A percentile compares a stretch with the other conserved stretches of the same genome.
These are phyloP conservation scores for Lasioglossum albipes DNA, from an alignment of 1,140 invertebrate species.

Conservation along the genomic window DNA sequence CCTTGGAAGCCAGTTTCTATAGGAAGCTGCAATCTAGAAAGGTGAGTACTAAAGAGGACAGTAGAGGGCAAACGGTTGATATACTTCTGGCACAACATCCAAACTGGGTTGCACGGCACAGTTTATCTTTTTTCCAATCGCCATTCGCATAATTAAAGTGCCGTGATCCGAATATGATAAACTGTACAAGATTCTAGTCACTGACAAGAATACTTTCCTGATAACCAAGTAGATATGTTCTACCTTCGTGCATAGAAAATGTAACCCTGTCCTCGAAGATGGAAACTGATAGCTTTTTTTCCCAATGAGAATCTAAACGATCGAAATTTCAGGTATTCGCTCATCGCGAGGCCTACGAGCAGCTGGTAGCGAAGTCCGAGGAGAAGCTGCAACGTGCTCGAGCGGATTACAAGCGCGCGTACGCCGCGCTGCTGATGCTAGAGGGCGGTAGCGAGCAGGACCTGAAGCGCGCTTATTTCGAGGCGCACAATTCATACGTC, in stretches of 20 bases:
- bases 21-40: conserved; percentile 96
- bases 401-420: conserved; percentile 92
- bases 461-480: conserved; percentile 88
- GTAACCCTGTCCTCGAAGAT: neutral
- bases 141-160: too few species aligned
- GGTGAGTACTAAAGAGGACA: conserved; percentile 66
- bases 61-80: neutral
- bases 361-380: conserved; percentile 93
- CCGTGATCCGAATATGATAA: too few species aligned
- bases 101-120: neutral
- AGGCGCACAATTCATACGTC: conserved; percentile 96
- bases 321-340: conserved; percentile 83
- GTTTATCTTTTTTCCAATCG: neutral
- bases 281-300: too few species aligned
- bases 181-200: neutral
- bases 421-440: conserved; percentile 85
- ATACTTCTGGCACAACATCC: too few species aligned
- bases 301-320: neutral
- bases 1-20: conserved; percentile 94
- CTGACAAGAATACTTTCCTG: neutral
- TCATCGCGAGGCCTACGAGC: conserved; percentile 95
- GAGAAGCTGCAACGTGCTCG: conserved; percentile 87
- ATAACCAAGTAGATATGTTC: neutral
- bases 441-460: conserved; percentile 78
- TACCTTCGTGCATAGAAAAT: neutral